A percentile compares a stretch with the other conserved stretches of the same genome.
Conservation (phyloP, 2,113 vertebrate species). For the Maccullochella peelii region DNA sequence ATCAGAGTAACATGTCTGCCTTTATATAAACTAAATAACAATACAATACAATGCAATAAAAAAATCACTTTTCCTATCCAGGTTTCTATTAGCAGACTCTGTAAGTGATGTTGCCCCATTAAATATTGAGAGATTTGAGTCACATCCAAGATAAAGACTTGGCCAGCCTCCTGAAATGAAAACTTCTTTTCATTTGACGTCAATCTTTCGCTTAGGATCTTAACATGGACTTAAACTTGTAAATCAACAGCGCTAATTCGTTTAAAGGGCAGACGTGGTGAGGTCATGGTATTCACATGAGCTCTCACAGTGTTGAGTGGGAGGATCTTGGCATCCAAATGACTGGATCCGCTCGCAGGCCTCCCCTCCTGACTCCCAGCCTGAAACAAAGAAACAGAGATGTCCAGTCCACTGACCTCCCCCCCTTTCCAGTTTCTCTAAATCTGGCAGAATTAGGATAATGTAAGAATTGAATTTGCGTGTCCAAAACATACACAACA, state of each 20-base stretch:
- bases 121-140: neutral
- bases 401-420: slow-evolving; percentile 14
- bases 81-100: slow-evolving; percentile 8
- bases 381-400: slow-evolving; percentile 37
- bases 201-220: slow-evolving; percentile 31
- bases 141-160: slow-evolving; percentile 23
- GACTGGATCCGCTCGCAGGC: slow-evolving; percentile 25
- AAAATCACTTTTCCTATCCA: neutral
- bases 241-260: slow-evolving; percentile 65
- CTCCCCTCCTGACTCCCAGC: slow-evolving; percentile 27
- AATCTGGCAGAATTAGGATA: neutral
- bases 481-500: neutral
- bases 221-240: slow-evolving; percentile 34
- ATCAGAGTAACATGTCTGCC: neutral
- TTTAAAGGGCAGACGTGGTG: slow-evolving; percentile 60
- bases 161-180: slow-evolving; percentile 7
- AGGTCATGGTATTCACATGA: slow-evolving; percentile 78
- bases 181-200: slow-evolving; percentile 32
- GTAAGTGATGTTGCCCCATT: neutral
- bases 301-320: slow-evolving; percentile 54
- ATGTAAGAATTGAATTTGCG: neutral
- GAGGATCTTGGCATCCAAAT: slow-evolving; percentile 70
- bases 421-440: neutral
- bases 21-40: neutral
- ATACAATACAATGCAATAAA: neutral